Percentiles rank a stretch among this genome's conserved stretches.
Conservation (phyloP, 2,113 vertebrate species). For the Heteronetta atricapilla region DNA sequence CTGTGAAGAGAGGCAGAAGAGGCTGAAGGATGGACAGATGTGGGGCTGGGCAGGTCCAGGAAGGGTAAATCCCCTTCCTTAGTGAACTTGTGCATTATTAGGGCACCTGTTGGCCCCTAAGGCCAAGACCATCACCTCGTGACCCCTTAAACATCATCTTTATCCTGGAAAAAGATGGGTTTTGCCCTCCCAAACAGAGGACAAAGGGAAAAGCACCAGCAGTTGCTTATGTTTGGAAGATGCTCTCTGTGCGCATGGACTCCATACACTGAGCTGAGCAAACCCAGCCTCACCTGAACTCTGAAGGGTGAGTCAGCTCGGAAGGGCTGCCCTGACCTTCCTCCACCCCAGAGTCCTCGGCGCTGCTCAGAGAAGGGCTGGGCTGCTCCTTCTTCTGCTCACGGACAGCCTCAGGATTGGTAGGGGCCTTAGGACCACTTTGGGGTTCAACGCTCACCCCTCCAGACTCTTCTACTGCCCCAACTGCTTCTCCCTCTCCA, state of each 20-base stretch:
- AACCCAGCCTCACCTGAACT: slow-evolving; percentile 87
- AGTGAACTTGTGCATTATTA: neutral
- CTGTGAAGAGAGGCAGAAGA: slow-evolving; percentile 67
- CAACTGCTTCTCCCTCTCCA: slow-evolving; percentile 70
- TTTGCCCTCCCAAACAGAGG: neutral
- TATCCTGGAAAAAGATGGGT: neutral
- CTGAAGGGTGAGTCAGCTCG: slow-evolving; percentile 86
- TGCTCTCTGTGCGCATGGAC: neutral
- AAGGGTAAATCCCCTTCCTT: neutral
- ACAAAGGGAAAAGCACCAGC: rapidly evolving
- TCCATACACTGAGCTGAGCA: neutral
- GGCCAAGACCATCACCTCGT: neutral
- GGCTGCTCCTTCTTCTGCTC: slow-evolving; percentile 66
- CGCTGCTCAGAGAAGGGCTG: slow-evolving; percentile 74
- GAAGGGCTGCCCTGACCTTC: slow-evolving; percentile 82
- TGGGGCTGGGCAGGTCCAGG: neutral
- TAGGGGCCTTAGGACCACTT: neutral
- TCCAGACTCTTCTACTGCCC: slow-evolving; percentile 16
- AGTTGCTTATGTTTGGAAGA: neutral
- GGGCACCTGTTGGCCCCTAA: neutral
- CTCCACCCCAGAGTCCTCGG: slow-evolving; percentile 78
- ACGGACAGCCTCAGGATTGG: neutral
- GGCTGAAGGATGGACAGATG: rapidly evolving
- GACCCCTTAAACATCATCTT: neutral
- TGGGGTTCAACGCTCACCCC: neutral